A percentile compares a stretch with the other conserved stretches of the same genome.
Evolutionary conservation across 2,113 vertebrate genomes (phyloP).

Genomic region (Eudorcas thomsonii): DNA sequence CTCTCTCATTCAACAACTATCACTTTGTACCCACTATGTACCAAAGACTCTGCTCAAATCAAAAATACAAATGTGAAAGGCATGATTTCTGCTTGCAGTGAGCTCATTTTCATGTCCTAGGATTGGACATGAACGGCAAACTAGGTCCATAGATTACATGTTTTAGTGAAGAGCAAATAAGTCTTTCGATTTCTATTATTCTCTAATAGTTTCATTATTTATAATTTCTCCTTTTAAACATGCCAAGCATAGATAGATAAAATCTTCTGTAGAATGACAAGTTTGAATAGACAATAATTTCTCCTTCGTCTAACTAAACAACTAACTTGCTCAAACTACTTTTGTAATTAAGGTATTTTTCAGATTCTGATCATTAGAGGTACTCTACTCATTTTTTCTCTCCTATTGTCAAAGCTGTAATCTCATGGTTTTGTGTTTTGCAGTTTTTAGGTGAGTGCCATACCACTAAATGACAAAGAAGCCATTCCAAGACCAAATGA

Average conservation of each 20-base stretch:
- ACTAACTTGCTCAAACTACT: conserved; percentile 36
- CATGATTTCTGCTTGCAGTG: neutral
- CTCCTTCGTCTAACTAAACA: conserved; percentile 51
- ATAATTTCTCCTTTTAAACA: conserved; percentile 33
- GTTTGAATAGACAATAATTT: conserved; percentile 37
- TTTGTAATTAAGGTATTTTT: conserved; percentile 44
- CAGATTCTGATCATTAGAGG: conserved; percentile 30
- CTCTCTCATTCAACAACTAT: neutral
- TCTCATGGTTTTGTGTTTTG: conserved; percentile 22
- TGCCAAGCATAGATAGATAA: neutral
- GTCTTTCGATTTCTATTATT: conserved; percentile 52
- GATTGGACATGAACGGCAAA: conserved; percentile 11
- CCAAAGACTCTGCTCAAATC: neutral
- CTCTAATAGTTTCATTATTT: conserved; percentile 47
- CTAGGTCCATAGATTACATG: neutral
- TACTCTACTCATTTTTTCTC: conserved; percentile 44
- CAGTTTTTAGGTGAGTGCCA: conserved; percentile 47
- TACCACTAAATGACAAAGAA: conserved; percentile 15
- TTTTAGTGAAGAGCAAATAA: conserved; percentile 56
- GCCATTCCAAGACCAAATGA: conserved; percentile 43
- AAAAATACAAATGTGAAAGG: conserved; percentile 1
- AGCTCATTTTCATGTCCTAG: neutral
- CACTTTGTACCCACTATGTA: neutral
- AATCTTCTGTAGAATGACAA: conserved; percentile 37
- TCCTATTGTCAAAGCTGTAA: conserved; percentile 9